phyloP scores from a whole-genome alignment of 2,888 invertebrate species.

The Pseudanteris insignis region DNA sequence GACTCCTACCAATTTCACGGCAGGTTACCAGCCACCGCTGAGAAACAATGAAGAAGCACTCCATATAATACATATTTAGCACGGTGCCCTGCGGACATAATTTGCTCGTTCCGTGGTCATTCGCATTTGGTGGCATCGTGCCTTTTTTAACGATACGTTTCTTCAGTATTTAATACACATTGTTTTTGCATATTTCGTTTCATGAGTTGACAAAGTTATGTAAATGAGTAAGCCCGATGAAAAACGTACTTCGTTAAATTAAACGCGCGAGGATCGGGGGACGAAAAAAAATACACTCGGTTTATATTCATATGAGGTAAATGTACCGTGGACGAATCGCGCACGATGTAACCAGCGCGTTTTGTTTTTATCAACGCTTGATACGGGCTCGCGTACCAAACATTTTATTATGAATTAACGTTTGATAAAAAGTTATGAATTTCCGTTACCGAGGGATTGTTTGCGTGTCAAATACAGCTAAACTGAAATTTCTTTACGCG shows the following conservation, averaged over 20 bases:
- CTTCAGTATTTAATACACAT: slow-evolving; percentile 28
- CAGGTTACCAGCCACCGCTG: slow-evolving; percentile 61
- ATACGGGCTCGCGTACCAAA: too few species aligned
- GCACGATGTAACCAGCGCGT: too few species aligned
- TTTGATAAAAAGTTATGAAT: too few species aligned
- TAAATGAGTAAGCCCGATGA: slow-evolving; percentile 18
- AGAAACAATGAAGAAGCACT: slow-evolving; percentile 60
- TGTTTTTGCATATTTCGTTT: slow-evolving; percentile 31
- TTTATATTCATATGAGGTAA: slow-evolving; percentile 13
- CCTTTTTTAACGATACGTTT: slow-evolving; percentile 27
- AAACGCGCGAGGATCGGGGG: slow-evolving; percentile 2
- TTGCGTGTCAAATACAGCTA: too few species aligned
- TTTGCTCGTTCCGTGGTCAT: slow-evolving; percentile 43
- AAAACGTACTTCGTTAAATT: slow-evolving; percentile 16
- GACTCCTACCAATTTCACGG: slow-evolving; percentile 65
- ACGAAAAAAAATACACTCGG: not conserved
- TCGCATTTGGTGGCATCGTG: slow-evolving; percentile 33
- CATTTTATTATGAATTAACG: too few species aligned
- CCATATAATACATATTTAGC: slow-evolving; percentile 54
- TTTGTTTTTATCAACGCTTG: too few species aligned
- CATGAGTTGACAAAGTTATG: slow-evolving; percentile 35
- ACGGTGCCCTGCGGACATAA: slow-evolving; percentile 50
- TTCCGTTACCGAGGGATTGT: too few species aligned
- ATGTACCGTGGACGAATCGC: slow-evolving; percentile 11
- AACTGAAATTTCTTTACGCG: too few species aligned